Evolutionary conservation across 2,797 vertebrate species (phyloP), one percentile per base, ranked within the genome.

Genomic region (Triplophysa yarkandensis): DNA sequence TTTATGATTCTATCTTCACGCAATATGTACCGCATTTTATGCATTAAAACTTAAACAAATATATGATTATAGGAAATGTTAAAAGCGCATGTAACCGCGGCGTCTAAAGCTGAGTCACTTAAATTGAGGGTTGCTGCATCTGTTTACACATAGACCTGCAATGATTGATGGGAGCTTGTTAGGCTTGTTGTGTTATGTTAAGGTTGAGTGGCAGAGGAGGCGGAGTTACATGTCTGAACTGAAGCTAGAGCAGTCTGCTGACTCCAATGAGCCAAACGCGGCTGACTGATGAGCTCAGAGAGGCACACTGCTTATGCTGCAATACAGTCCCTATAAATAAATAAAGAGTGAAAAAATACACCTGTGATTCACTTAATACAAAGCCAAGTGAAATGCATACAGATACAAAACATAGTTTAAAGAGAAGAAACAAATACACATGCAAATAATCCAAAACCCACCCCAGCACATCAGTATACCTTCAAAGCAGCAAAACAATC

Each of bases 321-420:
- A 81, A 54, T 73, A 79, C 30, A 70, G 62, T 50, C 43, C 23
- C 6, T 25, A 73, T 55, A 71, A 78, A 80, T 77, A 82, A 80
- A 81, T 81, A 81, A 80, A 81, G 67, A 74, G 57, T 68, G 70
- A 43, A 34, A 74, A 80, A 76, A 77, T 73, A 75, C 50, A 67
- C 69, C 78, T 72, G 44, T 60, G 63, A 75, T 48, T 57, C 55
- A 67, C 39, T 36, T 64, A 50, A 73, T 61, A 73, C 74, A 82
- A 79, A 70, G 43, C 54, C 25, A 57, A 32, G 30, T 52, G 71
- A 80, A 80, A 82, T 71, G 70, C 57, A 48, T 71, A 58, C 48
- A 79, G 78, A 79, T 82, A 82, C 76, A 74, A 80, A 80, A 77
- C 50, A 65, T n/a, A n/a, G n/a, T n/a, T n/a, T n/a, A n/a, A n/a